Conservation (phyloP, 2,113 vertebrate genomes). For the Theristicus caerulescens region DNA sequence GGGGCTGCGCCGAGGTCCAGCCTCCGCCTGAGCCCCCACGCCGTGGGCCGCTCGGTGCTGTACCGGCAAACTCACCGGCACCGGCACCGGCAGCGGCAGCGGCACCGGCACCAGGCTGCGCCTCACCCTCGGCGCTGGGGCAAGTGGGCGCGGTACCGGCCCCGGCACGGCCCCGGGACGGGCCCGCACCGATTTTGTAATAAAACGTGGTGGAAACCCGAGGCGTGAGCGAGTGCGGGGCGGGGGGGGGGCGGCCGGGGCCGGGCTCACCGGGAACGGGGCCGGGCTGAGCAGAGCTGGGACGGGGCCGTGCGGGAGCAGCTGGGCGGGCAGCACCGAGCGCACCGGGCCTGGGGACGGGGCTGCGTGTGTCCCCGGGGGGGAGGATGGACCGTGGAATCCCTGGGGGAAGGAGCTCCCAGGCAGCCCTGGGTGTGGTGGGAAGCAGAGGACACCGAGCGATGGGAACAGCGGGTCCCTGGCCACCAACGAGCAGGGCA, state of each 20-base stretch:
- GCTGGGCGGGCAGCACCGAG: not conserved
- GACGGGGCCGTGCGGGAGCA: not conserved
- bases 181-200: conserved; percentile 42
- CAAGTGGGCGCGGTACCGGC: not conserved
- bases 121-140: conserved; percentile 25
- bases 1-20: not conserved
- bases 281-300: not conserved
- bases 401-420: no score
- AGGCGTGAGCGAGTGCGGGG: not conserved
- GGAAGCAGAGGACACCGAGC: not conserved
- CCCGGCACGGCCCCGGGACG: not conserved
- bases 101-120: conserved; percentile 73
- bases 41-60: not conserved
- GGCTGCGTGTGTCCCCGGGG: not conserved
- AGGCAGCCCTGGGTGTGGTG: not conserved
- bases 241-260: not conserved
- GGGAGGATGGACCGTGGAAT: fast-evolving
- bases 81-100: conserved; percentile 42
- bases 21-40: not conserved
- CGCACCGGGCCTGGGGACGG: not conserved
- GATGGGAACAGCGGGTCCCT: fast-evolving
- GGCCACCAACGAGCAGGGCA: no score
- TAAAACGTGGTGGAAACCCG: conserved; percentile 65
- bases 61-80: conserved; percentile 65
- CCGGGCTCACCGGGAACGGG: not conserved